Evolutionary conservation across 2,888 invertebrate genomes (phyloP).

Genomic region (Podotricha telesiphe): DNA sequence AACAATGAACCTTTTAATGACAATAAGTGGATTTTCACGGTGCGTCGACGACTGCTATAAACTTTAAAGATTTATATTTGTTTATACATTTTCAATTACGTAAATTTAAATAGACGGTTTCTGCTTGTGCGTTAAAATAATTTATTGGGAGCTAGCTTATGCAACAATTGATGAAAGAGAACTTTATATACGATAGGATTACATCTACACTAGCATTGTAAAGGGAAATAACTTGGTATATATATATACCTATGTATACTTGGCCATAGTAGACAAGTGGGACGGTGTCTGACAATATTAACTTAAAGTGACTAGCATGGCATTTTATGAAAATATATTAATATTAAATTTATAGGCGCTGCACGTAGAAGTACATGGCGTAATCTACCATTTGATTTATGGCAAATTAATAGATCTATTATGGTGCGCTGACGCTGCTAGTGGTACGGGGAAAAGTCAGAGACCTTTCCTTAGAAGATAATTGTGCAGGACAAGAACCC

Average conservation of each 20-base stretch:
- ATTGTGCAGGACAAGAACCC: slow-evolving; percentile 36
- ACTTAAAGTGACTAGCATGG: background rate
- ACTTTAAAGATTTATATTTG: slow-evolving; percentile 16
- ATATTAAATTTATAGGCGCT: slow-evolving; percentile 9
- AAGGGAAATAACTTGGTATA: background rate
- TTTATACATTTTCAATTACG: slow-evolving; percentile 18
- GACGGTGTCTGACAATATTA: too few relatives aligned
- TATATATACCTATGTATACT: background rate
- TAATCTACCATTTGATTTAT: slow-evolving; percentile 21
- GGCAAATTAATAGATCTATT: slow-evolving; percentile 29
- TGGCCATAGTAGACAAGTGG: too few relatives aligned
- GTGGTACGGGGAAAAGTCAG: slow-evolving; percentile 31
- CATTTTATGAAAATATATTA: slow-evolving; percentile 9
- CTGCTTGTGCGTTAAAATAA: background rate
- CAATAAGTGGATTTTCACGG: slow-evolving; percentile 42
- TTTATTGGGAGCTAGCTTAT: background rate
- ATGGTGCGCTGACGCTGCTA: slow-evolving; percentile 22
- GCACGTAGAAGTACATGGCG: slow-evolving; percentile 12
- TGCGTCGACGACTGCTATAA: slow-evolving; percentile 28
- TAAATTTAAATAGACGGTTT: slow-evolving; percentile 2
- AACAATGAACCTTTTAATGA: slow-evolving; percentile 46
- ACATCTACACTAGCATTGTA: background rate
- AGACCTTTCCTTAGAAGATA: slow-evolving; percentile 32
- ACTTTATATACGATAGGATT: background rate
- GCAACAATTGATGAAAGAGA: background rate